Base-by-base conservation (phyloP, 1,140 invertebrate species). In the Drosophila bocki region DNA sequence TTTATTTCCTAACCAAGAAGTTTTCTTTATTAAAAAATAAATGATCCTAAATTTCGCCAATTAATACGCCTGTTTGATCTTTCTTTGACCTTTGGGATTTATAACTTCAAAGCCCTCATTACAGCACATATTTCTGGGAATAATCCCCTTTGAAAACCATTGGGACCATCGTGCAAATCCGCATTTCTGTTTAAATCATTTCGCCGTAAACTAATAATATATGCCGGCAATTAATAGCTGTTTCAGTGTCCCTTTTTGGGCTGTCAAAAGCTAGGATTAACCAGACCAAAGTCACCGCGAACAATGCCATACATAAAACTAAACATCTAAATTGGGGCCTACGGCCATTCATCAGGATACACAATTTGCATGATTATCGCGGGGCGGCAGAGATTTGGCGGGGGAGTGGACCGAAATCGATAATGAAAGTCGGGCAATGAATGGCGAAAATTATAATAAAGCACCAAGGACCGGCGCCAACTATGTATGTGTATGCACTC, bases 251-350 rank as follows among this genome's bases (percentile, higher is more conserved):
- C 37, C 63, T 22, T 68, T 39, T 68, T 29, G n/a, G 45, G 59
- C 33, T 69, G 70, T 72, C 70, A 74, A 59, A 74, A 74, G 45
- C 70, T 37, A 35, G 68, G 68, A 74, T 72, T 72, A 59, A 71
- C 67, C 69, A 39, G 51, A 74, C 70, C 68, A 72, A 72, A 50
- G 44, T 48, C 69, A 42, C 69, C 69, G 37, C 67, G 29, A 41
- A 70, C 67, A 68, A 68, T 67, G 68, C 44, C 45, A 60, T 71
- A 71, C 53, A 72, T 48, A 74, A 74, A 74, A 71, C 61, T 47
- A 75, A 76, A 88, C 53, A 83, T 72, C 76, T 78, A 78, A 90
- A 84, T 81, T 63, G 86, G 44, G 75, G 71, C 61, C 76, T 37
- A 77, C 22, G 32, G 65, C 68, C 72, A 84, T 76, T 87, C 80